Base-by-base conservation (phyloP, 2,888 invertebrate species). In the Tetragonisca angustula region DNA sequence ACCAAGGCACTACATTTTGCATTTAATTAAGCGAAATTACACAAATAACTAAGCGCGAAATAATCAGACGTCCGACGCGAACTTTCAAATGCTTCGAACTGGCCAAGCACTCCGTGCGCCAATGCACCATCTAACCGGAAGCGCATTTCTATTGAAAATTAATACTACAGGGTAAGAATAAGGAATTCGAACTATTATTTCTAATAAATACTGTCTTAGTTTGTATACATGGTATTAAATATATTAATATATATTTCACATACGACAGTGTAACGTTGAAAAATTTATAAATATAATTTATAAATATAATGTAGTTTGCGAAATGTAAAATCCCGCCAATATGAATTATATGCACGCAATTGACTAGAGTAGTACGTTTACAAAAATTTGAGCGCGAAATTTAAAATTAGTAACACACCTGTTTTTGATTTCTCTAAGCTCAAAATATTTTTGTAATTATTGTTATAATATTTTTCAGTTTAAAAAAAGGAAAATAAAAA, bases 281-380 rank as follows among this genome's bases (percentile, higher is more conserved):
- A 49, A 27, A 15, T 15, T 61, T 24, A 17, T 52, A 71, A 71
- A 50, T 43, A 64, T 43, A 49, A 6, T 17, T 61, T 24, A 17
- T 52, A 71, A 71, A 50, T 43, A 64, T 43, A 49, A 6, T 17
- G 52, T 61, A 52, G 17, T 27, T 67, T 24, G 19, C 1, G 32
- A 72, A 56, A 49, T 72, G 9, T 15, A n/a, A 50, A 65, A 73
- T 17, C 27, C 27, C 54, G 56, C 64, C n/a, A 49, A 62, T 56
- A 15, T 24, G 32, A 73, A 67, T 24, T 32, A 15, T 27, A 11
- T 1, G 21, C 11, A 17, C 13, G 36, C 15, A 54, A 50, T 50
- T 67, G 6, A 78, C 21, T 59, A 50, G 4, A 56, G 9, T 36
- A 19, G 49, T 77, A 52, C 6, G 0, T 27, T 59, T 50, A 19